Evolutionary conservation across 1,140 invertebrate species (phyloP).

Genomic region (Platorchestia sp.): DNA sequence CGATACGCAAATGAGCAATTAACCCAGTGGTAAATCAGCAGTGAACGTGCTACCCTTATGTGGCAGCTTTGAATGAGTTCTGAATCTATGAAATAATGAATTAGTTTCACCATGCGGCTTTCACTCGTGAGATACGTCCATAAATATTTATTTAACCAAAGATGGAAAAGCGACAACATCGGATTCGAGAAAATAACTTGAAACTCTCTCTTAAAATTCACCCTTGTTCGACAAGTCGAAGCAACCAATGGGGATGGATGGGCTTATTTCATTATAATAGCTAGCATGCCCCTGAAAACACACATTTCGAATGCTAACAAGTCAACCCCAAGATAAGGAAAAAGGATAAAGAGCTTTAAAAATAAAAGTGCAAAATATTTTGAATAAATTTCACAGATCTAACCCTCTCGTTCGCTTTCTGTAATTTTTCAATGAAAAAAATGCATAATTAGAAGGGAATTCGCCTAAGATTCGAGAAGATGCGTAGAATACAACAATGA

Average conservation of each 20-base stretch:
- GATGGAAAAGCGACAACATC: not conserved
- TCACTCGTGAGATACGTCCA: not conserved
- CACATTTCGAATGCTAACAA: not conserved
- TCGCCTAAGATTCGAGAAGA: not conserved
- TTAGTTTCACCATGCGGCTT: not conserved
- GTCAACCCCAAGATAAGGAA: not conserved
- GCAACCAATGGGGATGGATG: not conserved
- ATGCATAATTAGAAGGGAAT: not conserved
- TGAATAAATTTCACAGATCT: not conserved
- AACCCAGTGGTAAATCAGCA: too few species aligned
- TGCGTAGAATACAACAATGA: not conserved
- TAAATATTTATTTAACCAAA: not conserved
- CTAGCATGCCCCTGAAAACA: not conserved
- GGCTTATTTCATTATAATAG: not conserved
- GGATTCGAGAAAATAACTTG: not conserved
- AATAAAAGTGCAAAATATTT: not conserved
- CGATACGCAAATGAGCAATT: too few species aligned
- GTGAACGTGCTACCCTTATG: too few species aligned
- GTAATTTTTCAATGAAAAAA: not conserved
- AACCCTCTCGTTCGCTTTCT: not conserved
- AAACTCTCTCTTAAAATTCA: not conserved
- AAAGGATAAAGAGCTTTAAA: too few species aligned
- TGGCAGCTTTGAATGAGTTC: not conserved
- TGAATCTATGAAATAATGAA: not conserved
- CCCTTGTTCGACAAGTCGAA: not conserved